These are phyloP conservation scores for Caenorhabditis remanei DNA, from an alignment of 1,140 invertebrate genomes.

Conservation along the genomic window DNA sequence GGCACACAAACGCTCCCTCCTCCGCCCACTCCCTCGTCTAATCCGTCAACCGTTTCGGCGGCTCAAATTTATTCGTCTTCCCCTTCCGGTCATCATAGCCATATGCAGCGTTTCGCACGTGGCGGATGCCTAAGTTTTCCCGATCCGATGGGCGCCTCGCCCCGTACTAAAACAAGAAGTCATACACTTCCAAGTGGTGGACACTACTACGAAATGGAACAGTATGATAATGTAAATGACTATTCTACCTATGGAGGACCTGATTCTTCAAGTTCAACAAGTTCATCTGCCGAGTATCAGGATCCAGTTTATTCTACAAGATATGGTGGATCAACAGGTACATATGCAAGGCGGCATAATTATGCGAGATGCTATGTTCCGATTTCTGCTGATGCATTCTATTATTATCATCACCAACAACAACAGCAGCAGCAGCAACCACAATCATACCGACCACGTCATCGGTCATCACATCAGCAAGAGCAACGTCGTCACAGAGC, in stretches of 20 bases:
- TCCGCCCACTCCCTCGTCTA: slow-evolving; percentile 18
- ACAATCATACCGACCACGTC: not conserved
- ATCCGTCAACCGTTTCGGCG: slow-evolving; percentile 41
- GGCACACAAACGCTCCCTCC: not conserved
- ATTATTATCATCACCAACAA: slow-evolving; percentile 31
- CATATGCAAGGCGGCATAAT: slow-evolving; percentile 12
- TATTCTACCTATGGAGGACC: slow-evolving; percentile 47
- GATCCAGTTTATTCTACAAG: slow-evolving; percentile 35
- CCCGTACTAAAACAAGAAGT: not conserved
- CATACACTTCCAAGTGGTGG: slow-evolving; percentile 13
- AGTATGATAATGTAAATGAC: slow-evolving; percentile 49
- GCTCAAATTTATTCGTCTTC: slow-evolving; percentile 46
- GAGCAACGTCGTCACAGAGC: slow-evolving; percentile 23
- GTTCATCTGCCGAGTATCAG: slow-evolving; percentile 24
- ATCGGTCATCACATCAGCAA: slow-evolving; percentile 17
- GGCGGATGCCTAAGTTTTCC: slow-evolving; percentile 47
- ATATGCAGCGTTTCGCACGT: slow-evolving; percentile 43
- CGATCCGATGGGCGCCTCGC: slow-evolving; percentile 23
- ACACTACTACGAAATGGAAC: slow-evolving; percentile 44
- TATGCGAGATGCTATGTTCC: slow-evolving; percentile 40
- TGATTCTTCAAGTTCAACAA: slow-evolving; percentile 30
- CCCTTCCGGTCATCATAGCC: slow-evolving; percentile 28
- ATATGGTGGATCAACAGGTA: slow-evolving; percentile 21
- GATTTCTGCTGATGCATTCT: slow-evolving; percentile 41
- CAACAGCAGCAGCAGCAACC: not conserved